Evolutionary conservation across 2,797 vertebrate species (phyloP), one percentile per base, ranked within the genome.

Genomic region (Cryptoprocta ferox): DNA sequence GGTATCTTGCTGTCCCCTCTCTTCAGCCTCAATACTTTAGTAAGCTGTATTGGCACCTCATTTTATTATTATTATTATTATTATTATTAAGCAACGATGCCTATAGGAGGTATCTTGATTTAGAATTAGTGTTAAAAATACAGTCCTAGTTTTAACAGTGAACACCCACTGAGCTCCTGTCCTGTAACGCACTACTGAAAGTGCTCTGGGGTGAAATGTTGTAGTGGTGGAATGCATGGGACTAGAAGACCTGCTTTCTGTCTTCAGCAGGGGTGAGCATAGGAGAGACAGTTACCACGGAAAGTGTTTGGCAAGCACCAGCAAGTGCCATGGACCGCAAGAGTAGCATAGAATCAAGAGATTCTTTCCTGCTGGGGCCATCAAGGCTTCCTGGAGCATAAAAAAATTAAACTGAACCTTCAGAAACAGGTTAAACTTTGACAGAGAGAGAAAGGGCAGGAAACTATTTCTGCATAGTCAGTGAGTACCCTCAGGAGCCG

Each of bases 361-460:
- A 71, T 30, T 32, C 53, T 71, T 94, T 84, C 91, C 45, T 86
- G 89, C 14, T 73, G 79, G 86, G 61, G 15, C 32, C 32, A 59
- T 80, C n/a, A 39, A 59, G 66, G 73, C 39, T 96, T 80, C 45
- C 32, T 21, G 10, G 53, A 81, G 59, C 81, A 95, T 35, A n/a
- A 53, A 45, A 94, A 84, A 63, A 32, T 91, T 63, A 80, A 75
- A 42, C 37, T 13, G 68, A 84, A 70, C 63, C 39, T 94, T 84
- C 48, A 94, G 89, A 78, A 92, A 50, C 45, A 66, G 61, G 84
- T 79, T 48, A 45, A 71, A 61, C 91, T 86, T 89, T 91, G 85
- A 82, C 59, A 80, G 35, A 4, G 50, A 73, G 53, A 91, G 26
- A 53, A 88, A 89, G 37, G 48, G 21, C 13, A 66, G 80, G 45